Base-by-base conservation (phyloP, 2,888 invertebrate species). In the Limnephilus marmoratus region DNA sequence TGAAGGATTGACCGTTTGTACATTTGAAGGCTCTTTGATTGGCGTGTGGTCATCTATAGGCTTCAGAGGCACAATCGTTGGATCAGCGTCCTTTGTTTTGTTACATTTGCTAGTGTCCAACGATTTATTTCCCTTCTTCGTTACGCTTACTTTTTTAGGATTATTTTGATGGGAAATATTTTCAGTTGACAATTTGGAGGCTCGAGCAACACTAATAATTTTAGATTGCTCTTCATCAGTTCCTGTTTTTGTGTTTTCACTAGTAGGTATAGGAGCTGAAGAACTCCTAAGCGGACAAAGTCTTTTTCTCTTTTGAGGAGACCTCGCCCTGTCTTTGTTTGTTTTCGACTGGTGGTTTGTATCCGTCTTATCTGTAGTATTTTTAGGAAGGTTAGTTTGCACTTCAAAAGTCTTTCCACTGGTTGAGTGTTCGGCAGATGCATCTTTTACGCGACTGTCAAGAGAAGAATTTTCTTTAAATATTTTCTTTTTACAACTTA, bases 241-340 rank as follows among this genome's bases (percentile, higher is more conserved):
- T 12, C 29, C 41, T 31, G 92, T 92, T 9, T 90, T 88, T 29
- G 37, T 90, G 37, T 88, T 89, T 29, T 80, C 45, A 83, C 91
- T 85, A 15, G 91, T 90, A 53, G 93, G 91, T 45, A 93, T 81
- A 18, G 93, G 93, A 80, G 93, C 93, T 11, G 93, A 93, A 53
- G 93, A 93, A 68, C 93, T 93, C 45, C 93, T 91, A n/a, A 92
- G 85, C 13, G 90, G 85, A 18, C 93, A 91, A 31, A 82, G 34
- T 49, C 92, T 88, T 87, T 93, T 93, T 81, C 90, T 93, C 90
- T 93, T 93, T 81, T 93, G 93, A 31, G 92, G 93, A 29, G 93
- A 93, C 53, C 93, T 80, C 29, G 93, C 93, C 68, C 93, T 91
- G 31, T 93, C 93, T 85, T 92, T 93, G 15, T 31, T 83, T 80